Evolutionary conservation across 2,888 invertebrate genomes (phyloP), one percentile per base, ranked within the genome.

Genomic region (Drosophila testacea): DNA sequence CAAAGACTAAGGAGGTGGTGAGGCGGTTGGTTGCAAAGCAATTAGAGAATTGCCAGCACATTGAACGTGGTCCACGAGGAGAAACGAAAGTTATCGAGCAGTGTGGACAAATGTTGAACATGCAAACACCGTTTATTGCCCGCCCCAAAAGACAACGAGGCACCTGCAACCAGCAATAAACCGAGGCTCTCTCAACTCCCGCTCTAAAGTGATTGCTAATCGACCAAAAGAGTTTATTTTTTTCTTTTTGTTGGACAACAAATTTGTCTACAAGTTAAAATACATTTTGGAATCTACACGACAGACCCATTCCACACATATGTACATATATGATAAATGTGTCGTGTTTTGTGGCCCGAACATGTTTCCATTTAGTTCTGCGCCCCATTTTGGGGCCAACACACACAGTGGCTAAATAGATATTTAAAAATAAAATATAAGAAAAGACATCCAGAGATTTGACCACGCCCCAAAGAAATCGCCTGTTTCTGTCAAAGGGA

Each of bases 71-170:
- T 1, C 48, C 36, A 36, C 16, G 36, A 48, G 11, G 34, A 69
- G 71, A 77, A 88, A 69, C 72, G 78, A 86, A 88, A 88, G 87
- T 83, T 81, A 75, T 88, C 82, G 62, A 55, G 41, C 70, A 36
- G 70, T 76, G 85, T 79, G 67, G 86, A 82, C 88, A 82, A 85
- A 82, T 82, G 86, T 81, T 83, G 56, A 78, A 78, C 81, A 87
- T 83, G 87, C 89, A 70, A 88, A 74, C 66, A 69, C 60, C 50
- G 66, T 22, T 36, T 39, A 30, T 62, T 47, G 48, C 54, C 38
- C 63, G 67, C 62, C 73, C 55, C 50, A 46, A 54, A 59, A 63
- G 63, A 50, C 55, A 59, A 30, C 54, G 36, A 41, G 39, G 41
- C 61, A 59, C 44, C 55, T 11, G 30, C 59, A 42, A 6, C 28